Conservation (phyloP, 1,140 invertebrate species). For the Eriosoma lanigerum region DNA sequence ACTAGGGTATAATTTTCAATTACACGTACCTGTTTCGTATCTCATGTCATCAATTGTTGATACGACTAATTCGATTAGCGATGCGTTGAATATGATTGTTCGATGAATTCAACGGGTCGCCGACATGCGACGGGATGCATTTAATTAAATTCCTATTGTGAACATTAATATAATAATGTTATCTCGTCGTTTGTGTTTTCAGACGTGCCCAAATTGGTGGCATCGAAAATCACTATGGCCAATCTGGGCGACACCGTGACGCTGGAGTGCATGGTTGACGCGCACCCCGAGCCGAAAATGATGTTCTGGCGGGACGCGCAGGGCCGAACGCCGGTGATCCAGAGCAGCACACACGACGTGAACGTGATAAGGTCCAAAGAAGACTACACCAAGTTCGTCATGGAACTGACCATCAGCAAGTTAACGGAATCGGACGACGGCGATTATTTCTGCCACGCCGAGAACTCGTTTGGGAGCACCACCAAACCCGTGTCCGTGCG, state of each 20-base stretch:
- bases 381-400: conserved; percentile 67
- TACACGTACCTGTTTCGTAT: too few relatives aligned
- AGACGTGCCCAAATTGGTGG: conserved; percentile 75
- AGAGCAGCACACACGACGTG: conserved; percentile 73
- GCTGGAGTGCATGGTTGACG: conserved; percentile 73
- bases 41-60: too few relatives aligned
- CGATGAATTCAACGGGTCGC: too few relatives aligned
- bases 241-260: conserved; percentile 70
- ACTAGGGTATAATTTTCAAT: too few relatives aligned
- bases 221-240: conserved; percentile 73
- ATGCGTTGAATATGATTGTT: too few relatives aligned
- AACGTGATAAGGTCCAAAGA: conserved; percentile 61
- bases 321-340: conserved; percentile 70
- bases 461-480: conserved; percentile 74
- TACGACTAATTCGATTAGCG: too few relatives aligned
- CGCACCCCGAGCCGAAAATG: conserved; percentile 74
- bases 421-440: conserved; percentile 71
- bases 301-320: conserved; percentile 76
- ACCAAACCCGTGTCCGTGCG: conserved; percentile 72
- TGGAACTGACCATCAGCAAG: conserved; percentile 72
- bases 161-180: background rate
- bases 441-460: conserved; percentile 78
- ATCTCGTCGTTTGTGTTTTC: background rate
- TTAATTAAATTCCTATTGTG: background rate
- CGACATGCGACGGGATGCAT: too few relatives aligned